A percentile compares a stretch with the other conserved stretches of the same genome.
Conservation (phyloP, 2,888 invertebrate species). For the Maniola hyperantus region DNA sequence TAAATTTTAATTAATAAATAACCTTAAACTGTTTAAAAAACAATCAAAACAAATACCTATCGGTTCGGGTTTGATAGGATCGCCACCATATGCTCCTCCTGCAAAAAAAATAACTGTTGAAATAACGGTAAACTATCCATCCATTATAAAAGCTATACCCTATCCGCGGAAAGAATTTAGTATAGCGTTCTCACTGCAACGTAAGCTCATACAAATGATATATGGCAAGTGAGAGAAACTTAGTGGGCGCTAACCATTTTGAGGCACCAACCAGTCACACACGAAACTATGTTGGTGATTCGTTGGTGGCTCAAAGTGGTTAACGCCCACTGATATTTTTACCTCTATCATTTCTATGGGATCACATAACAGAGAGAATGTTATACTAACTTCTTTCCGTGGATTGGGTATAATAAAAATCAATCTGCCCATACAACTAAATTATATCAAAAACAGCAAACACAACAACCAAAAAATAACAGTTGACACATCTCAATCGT, state of each 20-base stretch:
- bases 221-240: no score
- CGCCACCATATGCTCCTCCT: constrained; percentile 39
- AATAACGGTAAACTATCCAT: background rate
- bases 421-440: background rate
- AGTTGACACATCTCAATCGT: background rate
- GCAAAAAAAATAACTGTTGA: constrained; percentile 26
- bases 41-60: constrained; percentile 49
- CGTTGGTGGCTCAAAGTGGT: no score
- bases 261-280: no score
- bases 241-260: no score
- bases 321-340: no score
- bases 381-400: no score
- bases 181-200: no score
- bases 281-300: no score
- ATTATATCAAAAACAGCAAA: background rate
- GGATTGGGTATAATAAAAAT: background rate
- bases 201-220: no score
- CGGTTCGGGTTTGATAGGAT: constrained; percentile 64
- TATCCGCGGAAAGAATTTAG: no score
- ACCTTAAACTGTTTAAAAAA: background rate
- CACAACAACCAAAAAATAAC: background rate
- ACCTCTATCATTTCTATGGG: no score
- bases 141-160: constrained; percentile 9
- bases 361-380: no score
- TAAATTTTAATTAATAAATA: background rate